Base-by-base conservation (phyloP, 2,888 invertebrate genomes). In the Lithophane semibrunnea region DNA sequence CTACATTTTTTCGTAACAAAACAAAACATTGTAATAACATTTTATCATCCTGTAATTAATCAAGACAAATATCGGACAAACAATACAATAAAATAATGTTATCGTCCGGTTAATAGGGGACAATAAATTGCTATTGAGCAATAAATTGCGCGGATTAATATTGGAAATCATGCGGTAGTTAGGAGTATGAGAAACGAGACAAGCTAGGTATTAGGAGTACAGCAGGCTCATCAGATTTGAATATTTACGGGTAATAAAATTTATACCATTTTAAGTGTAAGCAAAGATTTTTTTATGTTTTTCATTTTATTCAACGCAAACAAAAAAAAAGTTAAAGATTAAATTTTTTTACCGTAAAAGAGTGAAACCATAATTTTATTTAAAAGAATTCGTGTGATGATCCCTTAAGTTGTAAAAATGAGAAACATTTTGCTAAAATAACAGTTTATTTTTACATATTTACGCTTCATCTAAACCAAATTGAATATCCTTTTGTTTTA, bases 41-140 rank as follows among this genome's bases (percentile, higher is more conserved):
- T 75, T n/a, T 75, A 75, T 71, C 37, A 56, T 49, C 29, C 1
- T 0, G 54, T 73, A 70, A 84, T 79, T 80, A 75, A 73, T 75
- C 70, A 67, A 66, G 56, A 68, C 67, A n/a, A 75, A 79, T 77
- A 65, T 74, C 52, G 52, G 75, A 75, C 76, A 85, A 75, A 75
- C 67, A 81, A 76, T 56, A 71, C 65, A 72, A 84, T 82, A 68
- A 70, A 70, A 73, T 78, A 68, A 79, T 79, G n/a, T 69, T 82
- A 81, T 68, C 18, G 63, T 70, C 16, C 44, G 13, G 37, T 69
- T 69, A 79, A 60, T 70, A 60, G 65, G 18, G 7, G 60, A 47
- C 29, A 29, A 29, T 29, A 29, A 29, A 29, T n/a, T 68, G n/a
- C 1, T 72, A 65, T 58, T 65, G 49, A 21, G n/a, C 12, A 63